Percentiles rank a stretch among this genome's conserved stretches.
Conservation (phyloP, 1,140 invertebrate genomes). For the Galendromus occidentalis region DNA sequence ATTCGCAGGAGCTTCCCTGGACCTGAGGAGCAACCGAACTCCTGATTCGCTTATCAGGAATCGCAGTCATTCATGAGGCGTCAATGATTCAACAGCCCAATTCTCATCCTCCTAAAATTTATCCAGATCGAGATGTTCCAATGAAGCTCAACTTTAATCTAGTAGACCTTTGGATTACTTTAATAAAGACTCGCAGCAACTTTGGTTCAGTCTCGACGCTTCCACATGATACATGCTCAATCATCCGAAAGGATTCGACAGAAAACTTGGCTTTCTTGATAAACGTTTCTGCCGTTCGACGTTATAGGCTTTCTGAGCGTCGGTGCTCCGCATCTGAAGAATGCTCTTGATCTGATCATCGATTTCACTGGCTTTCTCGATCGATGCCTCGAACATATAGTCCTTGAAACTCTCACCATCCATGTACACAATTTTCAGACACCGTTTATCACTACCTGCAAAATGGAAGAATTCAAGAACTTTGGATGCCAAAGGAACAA, state of each 20-base stretch:
- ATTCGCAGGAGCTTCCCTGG: no score
- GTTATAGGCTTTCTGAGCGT: neutral
- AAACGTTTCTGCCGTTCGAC: neutral
- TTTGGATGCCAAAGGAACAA: no score
- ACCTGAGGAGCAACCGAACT: no score
- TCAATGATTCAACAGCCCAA: no score
- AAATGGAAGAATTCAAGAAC: no score
- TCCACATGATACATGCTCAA: neutral
- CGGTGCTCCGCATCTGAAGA: neutral
- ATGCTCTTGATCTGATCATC: neutral
- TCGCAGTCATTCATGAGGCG: no score
- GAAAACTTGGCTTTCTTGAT: neutral
- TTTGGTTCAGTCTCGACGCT: neutral
- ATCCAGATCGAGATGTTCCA: no score
- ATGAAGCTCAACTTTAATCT: no score
- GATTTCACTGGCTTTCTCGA: neutral
- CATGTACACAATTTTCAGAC: neutral
- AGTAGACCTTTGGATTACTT: no score
- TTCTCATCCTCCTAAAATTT: no score
- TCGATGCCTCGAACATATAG: neutral
- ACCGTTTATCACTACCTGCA: neutral
- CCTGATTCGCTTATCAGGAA: no score
- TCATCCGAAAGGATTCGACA: constrained; percentile 1
- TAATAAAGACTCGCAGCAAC: neutral
- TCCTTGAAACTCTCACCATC: neutral